A percentile compares a stretch with the other conserved stretches of the same genome.
phyloP scores from a whole-genome alignment of 2,113 vertebrate species.

The Mellivora capensis region DNA sequence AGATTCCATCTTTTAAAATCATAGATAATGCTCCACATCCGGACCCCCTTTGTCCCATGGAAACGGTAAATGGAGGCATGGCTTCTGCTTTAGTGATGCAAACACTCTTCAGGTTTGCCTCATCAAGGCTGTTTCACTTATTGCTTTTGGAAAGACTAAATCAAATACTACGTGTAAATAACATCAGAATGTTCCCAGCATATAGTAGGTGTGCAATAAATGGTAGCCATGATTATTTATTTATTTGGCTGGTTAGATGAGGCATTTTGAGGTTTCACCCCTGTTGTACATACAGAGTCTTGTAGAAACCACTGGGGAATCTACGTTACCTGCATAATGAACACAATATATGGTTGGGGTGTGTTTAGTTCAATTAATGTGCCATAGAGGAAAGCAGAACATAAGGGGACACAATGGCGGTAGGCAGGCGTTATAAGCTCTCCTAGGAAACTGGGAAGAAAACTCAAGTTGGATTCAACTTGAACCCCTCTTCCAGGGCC shows the following conservation, averaged over 20 bases:
- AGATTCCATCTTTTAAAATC: background rate
- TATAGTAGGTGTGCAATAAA: background rate
- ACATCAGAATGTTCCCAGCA: background rate
- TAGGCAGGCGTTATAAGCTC: background rate
- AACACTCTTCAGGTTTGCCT: background rate
- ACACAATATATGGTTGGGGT: background rate
- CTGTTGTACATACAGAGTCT: background rate
- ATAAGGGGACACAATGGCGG: too few relatives aligned
- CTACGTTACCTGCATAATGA: background rate
- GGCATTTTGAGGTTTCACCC: background rate
- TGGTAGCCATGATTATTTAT: background rate
- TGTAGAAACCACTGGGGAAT: background rate
- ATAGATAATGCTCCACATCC: background rate
- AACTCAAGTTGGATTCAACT: background rate
- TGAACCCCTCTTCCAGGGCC: background rate
- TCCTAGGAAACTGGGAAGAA: background rate
- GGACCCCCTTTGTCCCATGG: background rate
- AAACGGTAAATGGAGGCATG: background rate
- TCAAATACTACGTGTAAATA: background rate
- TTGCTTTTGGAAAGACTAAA: background rate
- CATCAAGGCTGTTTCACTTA: background rate
- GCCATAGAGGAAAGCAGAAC: background rate
- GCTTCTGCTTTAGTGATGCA: background rate
- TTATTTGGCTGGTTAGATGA: background rate
- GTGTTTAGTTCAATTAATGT: background rate